Evolutionary conservation across 2,888 invertebrate genomes (phyloP).

Genomic region (Mechanitis messenoides): DNA sequence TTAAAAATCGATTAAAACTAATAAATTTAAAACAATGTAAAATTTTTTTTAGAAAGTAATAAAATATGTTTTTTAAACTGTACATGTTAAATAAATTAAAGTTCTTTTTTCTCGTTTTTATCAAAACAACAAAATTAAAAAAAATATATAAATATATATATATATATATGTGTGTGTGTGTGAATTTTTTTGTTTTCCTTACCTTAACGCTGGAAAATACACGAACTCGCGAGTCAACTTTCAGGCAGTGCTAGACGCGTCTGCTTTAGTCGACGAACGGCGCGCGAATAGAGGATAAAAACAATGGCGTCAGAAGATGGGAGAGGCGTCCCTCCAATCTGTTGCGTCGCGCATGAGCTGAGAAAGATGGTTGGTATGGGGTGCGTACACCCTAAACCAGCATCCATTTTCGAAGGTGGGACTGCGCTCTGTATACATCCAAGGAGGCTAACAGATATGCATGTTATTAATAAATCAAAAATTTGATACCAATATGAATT

Average conservation of each 20-base stretch:
- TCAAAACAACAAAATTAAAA: slow-evolving; percentile 1
- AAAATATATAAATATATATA: slow-evolving; percentile 8
- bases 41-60: no score
- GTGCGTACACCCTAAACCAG: slow-evolving; percentile 27
- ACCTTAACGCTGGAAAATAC: slow-evolving; percentile 26
- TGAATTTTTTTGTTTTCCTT: slow-evolving; percentile 9
- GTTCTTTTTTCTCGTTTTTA: neutral
- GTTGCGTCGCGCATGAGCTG: slow-evolving; percentile 55
- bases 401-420: slow-evolving; percentile 9
- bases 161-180: no score
- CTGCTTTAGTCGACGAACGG: slow-evolving; percentile 35
- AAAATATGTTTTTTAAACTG: no score
- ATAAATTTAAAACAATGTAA: no score
- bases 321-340: slow-evolving; percentile 44
- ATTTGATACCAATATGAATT: no score
- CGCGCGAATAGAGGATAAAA: slow-evolving; percentile 40
- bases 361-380: slow-evolving; percentile 26
- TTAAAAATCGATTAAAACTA: no score
- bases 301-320: slow-evolving; percentile 29
- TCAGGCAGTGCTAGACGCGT: slow-evolving; percentile 34
- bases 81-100: neutral
- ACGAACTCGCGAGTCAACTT: slow-evolving; percentile 38
- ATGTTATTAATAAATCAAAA: no score
- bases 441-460: neutral
- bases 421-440: slow-evolving; percentile 8